phyloP scores from a whole-genome alignment of 2,888 invertebrate species.

The Pharmacophagus antenor region DNA sequence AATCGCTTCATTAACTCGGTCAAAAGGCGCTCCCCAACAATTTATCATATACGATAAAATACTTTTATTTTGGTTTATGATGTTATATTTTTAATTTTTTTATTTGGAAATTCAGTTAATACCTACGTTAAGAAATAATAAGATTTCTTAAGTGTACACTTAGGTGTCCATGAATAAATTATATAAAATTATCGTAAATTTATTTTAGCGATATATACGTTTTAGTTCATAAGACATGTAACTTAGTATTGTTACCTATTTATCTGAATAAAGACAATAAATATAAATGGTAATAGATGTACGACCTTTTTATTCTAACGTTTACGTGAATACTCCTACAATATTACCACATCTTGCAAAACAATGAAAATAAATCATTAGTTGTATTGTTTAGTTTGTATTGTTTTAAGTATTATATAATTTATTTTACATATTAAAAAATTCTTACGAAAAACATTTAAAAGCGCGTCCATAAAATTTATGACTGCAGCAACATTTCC shows the following conservation, averaged over 20 bases:
- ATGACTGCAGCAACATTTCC: not conserved
- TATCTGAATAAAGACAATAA: too few relatives aligned
- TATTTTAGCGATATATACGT: not conserved
- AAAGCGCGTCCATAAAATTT: not conserved
- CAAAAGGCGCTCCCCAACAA: constrained; percentile 34
- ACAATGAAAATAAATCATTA: too few relatives aligned
- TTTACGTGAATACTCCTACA: too few relatives aligned
- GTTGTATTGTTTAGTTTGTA: not conserved
- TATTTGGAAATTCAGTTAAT: constrained; percentile 2
- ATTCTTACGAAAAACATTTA: not conserved
- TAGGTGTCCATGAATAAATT: constrained; percentile 23
- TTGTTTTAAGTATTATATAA: not conserved
- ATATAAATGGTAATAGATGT: too few relatives aligned
- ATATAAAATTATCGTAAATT: not conserved
- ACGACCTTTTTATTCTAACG: too few relatives aligned
- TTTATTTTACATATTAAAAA: not conserved
- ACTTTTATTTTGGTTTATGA: not conserved
- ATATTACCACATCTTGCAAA: too few relatives aligned
- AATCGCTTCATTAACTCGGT: constrained; percentile 38
- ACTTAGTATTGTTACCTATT: too few relatives aligned
- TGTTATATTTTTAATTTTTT: not conserved
- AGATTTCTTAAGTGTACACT: constrained; percentile 15
- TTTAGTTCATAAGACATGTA: too few relatives aligned
- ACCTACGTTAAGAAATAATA: constrained; percentile 16
- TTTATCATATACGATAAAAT: constrained; percentile 23